Conservation (phyloP, 2,113 vertebrate genomes). For the Xenus cinereus region DNA sequence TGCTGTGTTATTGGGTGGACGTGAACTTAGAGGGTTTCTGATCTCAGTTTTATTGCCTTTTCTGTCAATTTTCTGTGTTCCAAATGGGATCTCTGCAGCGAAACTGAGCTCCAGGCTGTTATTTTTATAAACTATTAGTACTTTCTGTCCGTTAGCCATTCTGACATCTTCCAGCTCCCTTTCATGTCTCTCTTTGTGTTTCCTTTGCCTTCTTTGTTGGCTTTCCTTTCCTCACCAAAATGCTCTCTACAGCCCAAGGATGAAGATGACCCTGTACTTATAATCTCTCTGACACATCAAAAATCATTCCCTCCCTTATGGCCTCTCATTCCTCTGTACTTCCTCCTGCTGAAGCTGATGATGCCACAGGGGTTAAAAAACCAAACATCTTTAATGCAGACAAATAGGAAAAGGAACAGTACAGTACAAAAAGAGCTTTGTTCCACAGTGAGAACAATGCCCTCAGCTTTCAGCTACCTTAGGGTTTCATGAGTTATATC, state of each 20-base stretch:
- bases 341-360: neutral
- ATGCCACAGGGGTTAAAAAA: neutral
- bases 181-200: neutral
- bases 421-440: neutral
- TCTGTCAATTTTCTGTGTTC: neutral
- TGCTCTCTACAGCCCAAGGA: neutral
- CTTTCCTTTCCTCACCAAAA: neutral
- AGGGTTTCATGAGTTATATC: neutral
- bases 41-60: neutral
- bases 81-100: neutral
- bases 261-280: neutral
- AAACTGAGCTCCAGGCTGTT: neutral
- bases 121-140: constrained; percentile 18
- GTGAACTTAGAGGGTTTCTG: neutral
- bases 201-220: neutral
- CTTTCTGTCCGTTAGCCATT: neutral
- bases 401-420: neutral
- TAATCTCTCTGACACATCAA: neutral
- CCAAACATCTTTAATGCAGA: neutral
- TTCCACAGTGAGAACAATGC: neutral
- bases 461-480: neutral
- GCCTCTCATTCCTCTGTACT: neutral
- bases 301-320: neutral
- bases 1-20: neutral
- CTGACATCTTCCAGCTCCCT: neutral